Evolutionary conservation across 1,140 invertebrate genomes (phyloP).

Genomic region (Drosophila pachea): DNA sequence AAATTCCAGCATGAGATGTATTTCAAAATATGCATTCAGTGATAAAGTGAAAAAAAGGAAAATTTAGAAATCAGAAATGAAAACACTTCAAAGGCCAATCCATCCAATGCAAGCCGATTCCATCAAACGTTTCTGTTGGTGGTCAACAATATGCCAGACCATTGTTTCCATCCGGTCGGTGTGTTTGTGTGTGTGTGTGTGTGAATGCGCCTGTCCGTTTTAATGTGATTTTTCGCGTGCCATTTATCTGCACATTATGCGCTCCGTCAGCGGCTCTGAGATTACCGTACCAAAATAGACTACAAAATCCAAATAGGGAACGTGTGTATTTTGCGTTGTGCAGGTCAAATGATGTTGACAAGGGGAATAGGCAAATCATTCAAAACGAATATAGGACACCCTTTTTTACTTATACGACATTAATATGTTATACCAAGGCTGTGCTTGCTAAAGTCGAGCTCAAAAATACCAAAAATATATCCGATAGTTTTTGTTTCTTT

Average conservation of each 20-base stretch:
- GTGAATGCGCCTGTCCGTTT: neutral
- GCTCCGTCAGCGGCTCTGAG: neutral
- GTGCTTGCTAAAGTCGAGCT: too few species aligned
- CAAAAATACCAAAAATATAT: too few species aligned
- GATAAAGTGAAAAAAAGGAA: neutral
- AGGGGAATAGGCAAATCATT: too few species aligned
- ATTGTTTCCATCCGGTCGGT: constrained; percentile 1
- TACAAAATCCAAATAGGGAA: neutral
- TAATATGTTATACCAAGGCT: too few species aligned
- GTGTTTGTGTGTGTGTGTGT: neutral
- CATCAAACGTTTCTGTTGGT: constrained; percentile 23
- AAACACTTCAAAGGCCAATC: constrained; percentile 38
- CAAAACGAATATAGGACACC: too few species aligned
- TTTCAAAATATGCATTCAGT: constrained; percentile 3
- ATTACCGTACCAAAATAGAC: constrained; percentile 11
- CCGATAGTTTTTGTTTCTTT: too few species aligned
- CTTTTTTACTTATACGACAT: too few species aligned
- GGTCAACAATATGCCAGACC: constrained; percentile 30
- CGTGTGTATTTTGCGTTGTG: neutral
- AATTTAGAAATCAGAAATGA: neutral
- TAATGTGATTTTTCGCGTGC: constrained; percentile 14
- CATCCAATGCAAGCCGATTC: constrained; percentile 33
- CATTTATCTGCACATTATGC: neutral
- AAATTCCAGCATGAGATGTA: constrained; percentile 27
- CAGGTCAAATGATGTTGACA: too few species aligned